phyloP scores from a whole-genome alignment of 2,113 vertebrate genomes.

The Micromys minutus region DNA sequence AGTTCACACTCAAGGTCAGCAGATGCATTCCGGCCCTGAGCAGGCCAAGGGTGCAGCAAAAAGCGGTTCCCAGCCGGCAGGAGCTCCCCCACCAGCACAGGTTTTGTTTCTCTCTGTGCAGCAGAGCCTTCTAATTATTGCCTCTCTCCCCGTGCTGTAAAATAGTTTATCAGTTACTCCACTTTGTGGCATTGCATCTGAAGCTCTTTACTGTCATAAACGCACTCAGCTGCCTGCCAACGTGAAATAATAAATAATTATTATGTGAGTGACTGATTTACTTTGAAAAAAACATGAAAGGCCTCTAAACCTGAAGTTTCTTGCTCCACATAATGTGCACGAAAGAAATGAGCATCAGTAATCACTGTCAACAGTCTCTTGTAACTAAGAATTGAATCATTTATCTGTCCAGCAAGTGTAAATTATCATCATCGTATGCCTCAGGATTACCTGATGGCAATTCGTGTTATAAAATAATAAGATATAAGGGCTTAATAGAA shows the following conservation, averaged over 20 bases:
- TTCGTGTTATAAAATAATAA: slow-evolving; percentile 82
- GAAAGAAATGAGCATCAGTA: slow-evolving; percentile 90
- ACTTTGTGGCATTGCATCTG: slow-evolving; percentile 75
- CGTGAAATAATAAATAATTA: slow-evolving; percentile 88
- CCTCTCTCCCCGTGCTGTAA: slow-evolving; percentile 67
- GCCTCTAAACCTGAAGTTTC: slow-evolving; percentile 85
- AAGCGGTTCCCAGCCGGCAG: background rate
- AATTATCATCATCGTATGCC: slow-evolving; percentile 86
- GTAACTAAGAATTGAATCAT: slow-evolving; percentile 93
- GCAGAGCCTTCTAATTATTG: slow-evolving; percentile 77
- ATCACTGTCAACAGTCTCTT: slow-evolving; percentile 90
- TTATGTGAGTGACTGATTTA: slow-evolving; percentile 87
- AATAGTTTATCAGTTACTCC: slow-evolving; percentile 79
- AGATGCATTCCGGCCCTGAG: background rate
- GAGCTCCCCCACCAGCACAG: slow-evolving; percentile 15
- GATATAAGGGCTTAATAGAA: slow-evolving; percentile 78
- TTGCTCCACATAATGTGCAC: slow-evolving; percentile 80
- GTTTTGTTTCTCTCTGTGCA: slow-evolving; percentile 62
- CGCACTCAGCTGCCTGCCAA: slow-evolving; percentile 80
- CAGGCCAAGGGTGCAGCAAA: slow-evolving; percentile 4
- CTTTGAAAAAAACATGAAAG: slow-evolving; percentile 85
- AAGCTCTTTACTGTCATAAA: slow-evolving; percentile 85
- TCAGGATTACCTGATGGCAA: slow-evolving; percentile 79
- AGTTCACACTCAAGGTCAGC: slow-evolving; percentile 40
- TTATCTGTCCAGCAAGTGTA: slow-evolving; percentile 90